Base-by-base conservation (phyloP, 2,888 invertebrate genomes). In the Mellilla xanthometata region DNA sequence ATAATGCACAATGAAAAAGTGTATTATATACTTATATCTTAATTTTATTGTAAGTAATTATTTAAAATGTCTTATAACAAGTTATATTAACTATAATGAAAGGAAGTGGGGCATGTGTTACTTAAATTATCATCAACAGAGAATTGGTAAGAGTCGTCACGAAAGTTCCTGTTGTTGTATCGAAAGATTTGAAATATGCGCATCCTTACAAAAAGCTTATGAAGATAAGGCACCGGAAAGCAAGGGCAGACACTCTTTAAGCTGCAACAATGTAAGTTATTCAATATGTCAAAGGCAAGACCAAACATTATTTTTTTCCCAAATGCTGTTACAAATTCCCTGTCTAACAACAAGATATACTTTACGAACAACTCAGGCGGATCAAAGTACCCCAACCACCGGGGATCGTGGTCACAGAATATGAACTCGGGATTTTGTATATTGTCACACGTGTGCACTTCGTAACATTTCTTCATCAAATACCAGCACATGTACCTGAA, bases 151-250 rank as follows among this genome's bases (percentile, higher is more conserved):
- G 19, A 19, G 6, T 36, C 36, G 12, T 36, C 15, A 0, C 27
- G 6, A 6, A 33, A 5, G 1, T 8, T 10, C 15, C 33, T 5
- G 9, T 40, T 40, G 12, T 40, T 27, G 4, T 40, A 40, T 5
- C 30, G 40, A 27, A 33, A 22, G n/a, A 40, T 33, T 11, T 40
- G 15, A 27, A 12, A 33, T 27, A 40, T 19, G 3, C 40, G 32
- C 6, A 31, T 6, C n/a, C 40, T 24, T 12, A 40, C 27, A 12
- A 40, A 40, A n/a, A n/a, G n/a, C n/a, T n/a, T n/a, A n/a, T n/a
- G n/a, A n/a, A n/a, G n/a, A n/a, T n/a, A 6, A 12, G 9, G 8
- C n/a, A 27, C 7, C 6, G 40, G 40, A 24, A 40, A 40, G 33
- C 40, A 40, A 22, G 11, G n/a, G 26, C 40, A 40, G 8, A 28